Evolutionary conservation across 2,797 vertebrate genomes (phyloP).

Genomic region (Hypotaenidia philippensis): DNA sequence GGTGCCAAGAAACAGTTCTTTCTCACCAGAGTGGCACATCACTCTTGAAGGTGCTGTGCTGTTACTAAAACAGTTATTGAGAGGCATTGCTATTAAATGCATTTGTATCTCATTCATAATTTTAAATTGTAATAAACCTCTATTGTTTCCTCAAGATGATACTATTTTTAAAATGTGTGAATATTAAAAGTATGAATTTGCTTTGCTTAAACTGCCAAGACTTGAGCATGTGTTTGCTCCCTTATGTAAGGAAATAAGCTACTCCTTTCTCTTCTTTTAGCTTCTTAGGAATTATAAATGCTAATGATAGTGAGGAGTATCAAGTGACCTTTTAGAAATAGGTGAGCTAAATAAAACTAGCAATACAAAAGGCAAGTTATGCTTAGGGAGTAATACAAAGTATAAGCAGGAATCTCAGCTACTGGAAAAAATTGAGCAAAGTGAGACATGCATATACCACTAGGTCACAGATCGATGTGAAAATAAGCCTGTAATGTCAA

Average conservation of each 20-base stretch:
- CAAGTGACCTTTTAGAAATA: background rate
- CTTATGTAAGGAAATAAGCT: background rate
- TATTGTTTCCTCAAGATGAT: background rate
- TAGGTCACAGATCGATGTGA: background rate
- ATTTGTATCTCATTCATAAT: background rate
- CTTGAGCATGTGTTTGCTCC: background rate
- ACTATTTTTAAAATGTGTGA: background rate
- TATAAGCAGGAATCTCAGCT: background rate
- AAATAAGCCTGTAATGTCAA: background rate
- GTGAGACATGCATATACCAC: background rate
- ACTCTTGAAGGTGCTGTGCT: background rate
- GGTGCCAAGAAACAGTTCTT: background rate
- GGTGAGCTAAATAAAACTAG: background rate
- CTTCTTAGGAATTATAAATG: background rate
- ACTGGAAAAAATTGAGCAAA: background rate
- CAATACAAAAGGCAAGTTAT: background rate
- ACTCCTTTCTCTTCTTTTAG: background rate
- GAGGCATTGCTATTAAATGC: background rate
- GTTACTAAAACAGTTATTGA: background rate
- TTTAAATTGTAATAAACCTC: background rate
- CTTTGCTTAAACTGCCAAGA: background rate
- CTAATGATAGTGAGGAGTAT: background rate
- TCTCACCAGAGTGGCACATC: background rate
- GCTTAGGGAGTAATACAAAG: background rate
- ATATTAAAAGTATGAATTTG: background rate